Evolutionary conservation across 2,797 vertebrate genomes (phyloP).

Genomic region (Coregonus ussuriensis): DNA sequence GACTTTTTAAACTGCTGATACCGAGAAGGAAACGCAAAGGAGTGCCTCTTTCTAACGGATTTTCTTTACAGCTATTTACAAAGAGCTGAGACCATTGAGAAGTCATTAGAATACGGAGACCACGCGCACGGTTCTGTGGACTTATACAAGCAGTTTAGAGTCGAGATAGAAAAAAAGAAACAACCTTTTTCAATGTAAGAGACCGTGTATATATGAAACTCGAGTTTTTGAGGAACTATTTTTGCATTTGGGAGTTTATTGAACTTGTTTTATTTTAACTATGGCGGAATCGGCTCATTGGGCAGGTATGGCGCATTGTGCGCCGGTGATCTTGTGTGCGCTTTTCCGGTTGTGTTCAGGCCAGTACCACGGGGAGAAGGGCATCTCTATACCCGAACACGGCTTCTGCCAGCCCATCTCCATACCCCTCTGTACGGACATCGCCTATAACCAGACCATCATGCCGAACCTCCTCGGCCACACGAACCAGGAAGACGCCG

Average conservation of each 20-base stretch:
- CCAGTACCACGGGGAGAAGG: slow-evolving; percentile 83
- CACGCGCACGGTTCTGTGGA: slow-evolving; percentile 52
- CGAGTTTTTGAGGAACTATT: slow-evolving; percentile 11
- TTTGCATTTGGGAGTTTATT: slow-evolving; percentile 65
- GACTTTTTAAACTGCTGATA: neutral
- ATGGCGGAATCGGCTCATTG: slow-evolving; percentile 58
- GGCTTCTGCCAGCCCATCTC: slow-evolving; percentile 97
- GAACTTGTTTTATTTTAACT: slow-evolving; percentile 64
- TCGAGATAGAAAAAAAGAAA: slow-evolving; percentile 40
- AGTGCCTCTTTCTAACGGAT: slow-evolving; percentile 39
- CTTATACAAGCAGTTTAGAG: slow-evolving; percentile 37
- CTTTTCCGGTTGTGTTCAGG: slow-evolving; percentile 55
- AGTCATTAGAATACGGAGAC: slow-evolving; percentile 61
- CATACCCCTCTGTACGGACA: slow-evolving; percentile 92
- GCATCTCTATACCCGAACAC: slow-evolving; percentile 89
- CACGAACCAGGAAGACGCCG: slow-evolving; percentile 93
- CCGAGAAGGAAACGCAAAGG: neutral
- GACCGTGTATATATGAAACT: neutral
- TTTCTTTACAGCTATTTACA: slow-evolving; percentile 70
- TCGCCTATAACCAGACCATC: slow-evolving; percentile 95
- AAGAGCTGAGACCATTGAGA: slow-evolving; percentile 61
- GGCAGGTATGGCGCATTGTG: slow-evolving; percentile 62
- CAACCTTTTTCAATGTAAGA: neutral
- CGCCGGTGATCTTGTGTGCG: slow-evolving; percentile 64
- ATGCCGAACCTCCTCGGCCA: slow-evolving; percentile 94